These are phyloP conservation scores for Rhynchotus rufescens DNA, from an alignment of 2,797 vertebrate species.

Conservation along the genomic window DNA sequence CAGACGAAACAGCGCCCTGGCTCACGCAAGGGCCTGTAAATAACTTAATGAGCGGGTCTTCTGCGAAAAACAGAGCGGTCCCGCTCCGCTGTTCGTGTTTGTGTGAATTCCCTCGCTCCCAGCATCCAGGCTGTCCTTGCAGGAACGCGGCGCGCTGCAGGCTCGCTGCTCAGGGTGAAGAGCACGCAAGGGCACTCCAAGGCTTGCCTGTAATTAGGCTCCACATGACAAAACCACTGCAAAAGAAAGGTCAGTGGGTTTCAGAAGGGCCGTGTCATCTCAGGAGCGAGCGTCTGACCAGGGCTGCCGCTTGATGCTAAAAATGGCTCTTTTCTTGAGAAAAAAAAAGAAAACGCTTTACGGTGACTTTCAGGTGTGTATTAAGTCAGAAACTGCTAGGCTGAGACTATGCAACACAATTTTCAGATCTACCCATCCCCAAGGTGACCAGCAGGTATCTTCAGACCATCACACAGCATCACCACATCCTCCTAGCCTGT, in stretches of 20 bases:
- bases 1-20: not conserved
- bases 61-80: not conserved
- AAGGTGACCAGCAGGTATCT: not conserved
- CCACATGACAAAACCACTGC: not conserved
- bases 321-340: not conserved
- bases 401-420: too few species aligned
- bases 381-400: not conserved
- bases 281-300: not conserved
- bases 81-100: fast-evolving
- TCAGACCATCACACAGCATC: not conserved
- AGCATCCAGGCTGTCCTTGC: too few species aligned
- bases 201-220: not conserved
- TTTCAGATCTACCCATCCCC: not conserved
- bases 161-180: too few species aligned
- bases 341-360: not conserved
- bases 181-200: not conserved
- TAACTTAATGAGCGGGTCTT: not conserved
- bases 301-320: constrained; percentile 1
- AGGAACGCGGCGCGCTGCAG: too few species aligned
- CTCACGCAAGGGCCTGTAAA: not conserved
- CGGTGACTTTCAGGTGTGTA: too few species aligned
- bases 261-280: not conserved
- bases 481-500: fast-evolving
- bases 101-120: not conserved
- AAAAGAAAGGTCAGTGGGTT: not conserved